Percentiles rank a stretch among this genome's conserved stretches.
Evolutionary conservation across 2,113 vertebrate species (phyloP).

Genomic region (Bos javanicus): DNA sequence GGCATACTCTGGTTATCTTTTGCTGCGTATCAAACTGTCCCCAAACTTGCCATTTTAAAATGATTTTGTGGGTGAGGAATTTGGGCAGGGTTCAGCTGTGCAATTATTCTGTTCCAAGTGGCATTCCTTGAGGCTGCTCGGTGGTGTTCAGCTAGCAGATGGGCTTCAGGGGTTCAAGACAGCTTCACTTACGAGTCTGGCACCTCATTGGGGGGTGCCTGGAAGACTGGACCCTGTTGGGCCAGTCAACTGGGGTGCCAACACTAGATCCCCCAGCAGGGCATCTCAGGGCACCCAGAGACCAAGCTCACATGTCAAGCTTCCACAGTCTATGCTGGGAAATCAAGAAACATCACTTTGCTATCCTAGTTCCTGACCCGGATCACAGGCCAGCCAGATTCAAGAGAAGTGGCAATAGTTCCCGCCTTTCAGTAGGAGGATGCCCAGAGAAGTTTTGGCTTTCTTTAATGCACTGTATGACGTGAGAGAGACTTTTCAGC

Average conservation of each 20-base stretch:
- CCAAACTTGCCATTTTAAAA: not conserved
- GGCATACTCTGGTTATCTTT: not conserved
- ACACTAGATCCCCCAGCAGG: not conserved
- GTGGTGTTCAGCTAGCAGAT: not conserved
- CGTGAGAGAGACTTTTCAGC: not conserved
- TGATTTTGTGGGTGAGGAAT: not conserved
- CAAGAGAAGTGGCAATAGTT: not conserved
- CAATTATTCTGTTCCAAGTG: not conserved
- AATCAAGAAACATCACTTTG: not conserved
- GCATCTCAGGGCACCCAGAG: not conserved
- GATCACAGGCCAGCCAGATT: not conserved
- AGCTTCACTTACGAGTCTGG: not conserved
- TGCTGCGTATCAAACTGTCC: not conserved
- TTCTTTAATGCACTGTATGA: not conserved
- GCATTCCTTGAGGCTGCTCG: accelerated
- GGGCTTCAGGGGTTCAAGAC: not conserved
- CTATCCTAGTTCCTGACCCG: accelerated
- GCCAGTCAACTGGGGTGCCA: not conserved
- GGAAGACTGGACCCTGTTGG: not conserved
- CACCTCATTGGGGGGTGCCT: not conserved
- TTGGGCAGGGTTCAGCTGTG: not conserved
- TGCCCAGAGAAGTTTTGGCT: not conserved
- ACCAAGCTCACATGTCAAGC: not conserved
- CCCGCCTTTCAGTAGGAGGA: not conserved
- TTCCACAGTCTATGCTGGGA: not conserved